phyloP scores from a whole-genome alignment of 2,113 vertebrate genomes.

The Ancistrus triradiatus region DNA sequence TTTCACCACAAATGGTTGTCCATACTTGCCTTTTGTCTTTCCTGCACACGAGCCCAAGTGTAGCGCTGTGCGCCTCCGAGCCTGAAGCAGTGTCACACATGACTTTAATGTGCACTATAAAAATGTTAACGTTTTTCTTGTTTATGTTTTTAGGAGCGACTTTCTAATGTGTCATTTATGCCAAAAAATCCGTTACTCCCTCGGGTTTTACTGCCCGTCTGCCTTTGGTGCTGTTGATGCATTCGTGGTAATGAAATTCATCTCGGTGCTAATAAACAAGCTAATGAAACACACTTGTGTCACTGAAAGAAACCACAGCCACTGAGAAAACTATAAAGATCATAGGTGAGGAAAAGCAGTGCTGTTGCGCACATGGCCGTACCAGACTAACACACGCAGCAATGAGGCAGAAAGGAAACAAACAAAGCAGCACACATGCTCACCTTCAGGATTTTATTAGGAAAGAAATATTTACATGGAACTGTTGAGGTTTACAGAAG shows the following conservation, averaged over 20 bases:
- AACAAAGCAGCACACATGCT: background rate
- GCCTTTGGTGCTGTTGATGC: slow-evolving; percentile 14
- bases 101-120: too few species aligned
- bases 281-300: slow-evolving; percentile 42
- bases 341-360: slow-evolving; percentile 21
- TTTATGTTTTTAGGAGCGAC: background rate
- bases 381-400: background rate
- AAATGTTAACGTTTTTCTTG: background rate
- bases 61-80: too few species aligned
- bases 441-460: slow-evolving; percentile 29
- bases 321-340: slow-evolving; percentile 38
- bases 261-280: slow-evolving; percentile 37
- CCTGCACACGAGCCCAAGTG: too few species aligned
- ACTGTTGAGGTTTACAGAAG: slow-evolving; percentile 18
- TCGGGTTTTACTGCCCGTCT: slow-evolving; percentile 11
- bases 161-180: background rate
- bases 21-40: too few species aligned
- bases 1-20: too few species aligned
- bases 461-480: slow-evolving; percentile 27
- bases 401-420: background rate
- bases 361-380: slow-evolving; percentile 27
- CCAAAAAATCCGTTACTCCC: background rate
- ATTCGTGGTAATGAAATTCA: slow-evolving; percentile 30
- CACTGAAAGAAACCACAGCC: slow-evolving; percentile 36
- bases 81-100: too few species aligned